These are phyloP conservation scores for Candoia aspera DNA, from an alignment of 2,113 vertebrate genomes.

Conservation along the genomic window DNA sequence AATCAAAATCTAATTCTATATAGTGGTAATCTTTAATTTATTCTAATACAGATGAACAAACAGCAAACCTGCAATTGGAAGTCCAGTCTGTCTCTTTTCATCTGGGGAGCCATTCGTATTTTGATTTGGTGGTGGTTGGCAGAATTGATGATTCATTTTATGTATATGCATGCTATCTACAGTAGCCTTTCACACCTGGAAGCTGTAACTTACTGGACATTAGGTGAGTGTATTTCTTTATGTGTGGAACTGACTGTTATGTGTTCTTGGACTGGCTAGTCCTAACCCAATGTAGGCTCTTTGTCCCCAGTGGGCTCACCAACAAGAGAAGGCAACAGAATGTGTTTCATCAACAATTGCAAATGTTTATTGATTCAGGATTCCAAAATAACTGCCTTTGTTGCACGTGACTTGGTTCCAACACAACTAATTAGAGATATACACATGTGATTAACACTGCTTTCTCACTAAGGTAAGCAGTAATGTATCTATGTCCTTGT, in stretches of 20 bases:
- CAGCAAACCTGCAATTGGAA: slow-evolving; percentile 60
- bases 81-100: slow-evolving; percentile 58
- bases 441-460: not conserved
- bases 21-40: slow-evolving; percentile 18
- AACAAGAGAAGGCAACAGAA: not conserved
- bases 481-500: not conserved
- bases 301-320: not conserved
- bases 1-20: not conserved
- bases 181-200: slow-evolving; percentile 82
- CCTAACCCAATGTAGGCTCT: not conserved
- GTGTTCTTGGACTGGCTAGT: not conserved
- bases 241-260: not conserved
- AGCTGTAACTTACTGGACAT: slow-evolving; percentile 85
- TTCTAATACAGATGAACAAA: slow-evolving; percentile 78
- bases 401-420: not conserved
- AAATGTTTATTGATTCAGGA: not conserved
- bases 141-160: slow-evolving; percentile 88
- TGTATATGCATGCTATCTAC: slow-evolving; percentile 93
- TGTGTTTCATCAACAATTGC: not conserved
- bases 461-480: not conserved
- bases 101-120: slow-evolving; percentile 77
- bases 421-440: not conserved
- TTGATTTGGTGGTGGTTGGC: slow-evolving; percentile 89
- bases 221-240: slow-evolving; percentile 78
- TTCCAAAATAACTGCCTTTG: not conserved